Evolutionary conservation across 2,888 invertebrate species (phyloP).

Genomic region (Prionchulus punctatus): DNA sequence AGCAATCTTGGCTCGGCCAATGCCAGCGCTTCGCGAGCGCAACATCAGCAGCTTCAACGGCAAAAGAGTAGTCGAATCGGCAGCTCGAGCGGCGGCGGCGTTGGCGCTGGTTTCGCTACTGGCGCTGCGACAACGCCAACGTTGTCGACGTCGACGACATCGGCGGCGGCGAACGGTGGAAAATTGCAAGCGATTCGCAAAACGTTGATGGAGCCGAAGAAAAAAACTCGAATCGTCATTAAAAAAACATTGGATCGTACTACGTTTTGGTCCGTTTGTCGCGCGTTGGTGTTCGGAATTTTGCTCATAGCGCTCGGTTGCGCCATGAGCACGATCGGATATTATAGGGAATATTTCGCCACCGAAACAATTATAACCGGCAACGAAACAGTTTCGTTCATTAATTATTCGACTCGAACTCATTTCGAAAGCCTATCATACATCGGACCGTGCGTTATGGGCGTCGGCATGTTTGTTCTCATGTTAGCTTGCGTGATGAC

Average conservation of each 20-base stretch:
- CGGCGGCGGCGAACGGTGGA: not conserved
- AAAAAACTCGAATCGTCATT: not conserved
- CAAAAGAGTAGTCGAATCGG: not conserved
- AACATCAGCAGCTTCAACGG: not conserved
- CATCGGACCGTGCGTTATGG: constrained; percentile 94
- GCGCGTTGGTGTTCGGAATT: constrained; percentile 69
- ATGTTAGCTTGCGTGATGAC: constrained; percentile 96
- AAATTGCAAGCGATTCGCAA: not conserved
- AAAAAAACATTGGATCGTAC: not conserved
- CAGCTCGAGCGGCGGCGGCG: not conserved
- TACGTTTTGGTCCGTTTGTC: constrained; percentile 73
- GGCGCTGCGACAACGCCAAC: not conserved
- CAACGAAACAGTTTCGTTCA: constrained; percentile 21
- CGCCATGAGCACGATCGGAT: constrained; percentile 76
- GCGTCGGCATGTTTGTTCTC: constrained; percentile 87
- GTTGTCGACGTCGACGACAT: not conserved
- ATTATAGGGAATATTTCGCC: constrained; percentile 27
- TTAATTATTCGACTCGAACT: constrained; percentile 10
- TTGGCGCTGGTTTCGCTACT: not conserved
- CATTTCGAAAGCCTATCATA: constrained; percentile 77
- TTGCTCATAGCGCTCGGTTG: constrained; percentile 70
- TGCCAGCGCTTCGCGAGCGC: not conserved
- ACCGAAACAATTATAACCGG: constrained; percentile 15
- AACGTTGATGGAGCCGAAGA: not conserved
- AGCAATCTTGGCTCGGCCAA: not conserved